phyloP scores from a whole-genome alignment of 2,888 invertebrate species.

The Lissonota sp. region DNA sequence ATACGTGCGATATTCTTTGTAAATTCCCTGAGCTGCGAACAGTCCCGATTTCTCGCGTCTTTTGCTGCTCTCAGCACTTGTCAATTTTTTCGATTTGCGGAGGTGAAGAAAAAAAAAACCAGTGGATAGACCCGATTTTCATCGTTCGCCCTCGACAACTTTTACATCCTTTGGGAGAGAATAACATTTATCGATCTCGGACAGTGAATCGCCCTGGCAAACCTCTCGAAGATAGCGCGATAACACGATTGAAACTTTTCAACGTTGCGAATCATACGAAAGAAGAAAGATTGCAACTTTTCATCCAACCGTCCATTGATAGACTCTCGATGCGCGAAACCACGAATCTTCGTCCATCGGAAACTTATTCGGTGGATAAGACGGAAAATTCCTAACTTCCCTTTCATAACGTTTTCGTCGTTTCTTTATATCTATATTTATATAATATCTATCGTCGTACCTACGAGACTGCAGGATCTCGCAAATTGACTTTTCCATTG shows the following conservation, averaged over 20 bases:
- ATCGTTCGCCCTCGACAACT: conserved; percentile 19
- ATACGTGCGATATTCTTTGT: neutral
- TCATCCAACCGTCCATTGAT: neutral
- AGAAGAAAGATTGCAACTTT: conserved; percentile 30
- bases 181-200: conserved; percentile 32
- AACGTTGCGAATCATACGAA: conserved; percentile 9
- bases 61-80: conserved; percentile 3
- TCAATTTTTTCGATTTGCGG: conserved; percentile 19
- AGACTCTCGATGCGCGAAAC: conserved; percentile 6
- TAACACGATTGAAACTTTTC: conserved; percentile 28
- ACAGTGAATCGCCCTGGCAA: conserved; percentile 1
- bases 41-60: conserved; percentile 24
- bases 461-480: too few relatives aligned
- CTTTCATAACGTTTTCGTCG: neutral
- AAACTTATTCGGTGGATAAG: conserved; percentile 42
- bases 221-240: conserved; percentile 14
- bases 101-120: conserved; percentile 2
- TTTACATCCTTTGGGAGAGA: conserved; percentile 8
- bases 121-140: neutral
- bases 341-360: conserved; percentile 12
- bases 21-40: conserved; percentile 16
- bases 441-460: too few relatives aligned
- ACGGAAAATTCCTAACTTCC: conserved; percentile 6
- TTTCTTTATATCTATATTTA: neutral
- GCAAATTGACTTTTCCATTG: too few relatives aligned